A percentile compares a stretch with the other conserved stretches of the same genome.
phyloP scores from a whole-genome alignment of 64 coral and sea anemone genomes.

The Stichodactyla helianthus region DNA sequence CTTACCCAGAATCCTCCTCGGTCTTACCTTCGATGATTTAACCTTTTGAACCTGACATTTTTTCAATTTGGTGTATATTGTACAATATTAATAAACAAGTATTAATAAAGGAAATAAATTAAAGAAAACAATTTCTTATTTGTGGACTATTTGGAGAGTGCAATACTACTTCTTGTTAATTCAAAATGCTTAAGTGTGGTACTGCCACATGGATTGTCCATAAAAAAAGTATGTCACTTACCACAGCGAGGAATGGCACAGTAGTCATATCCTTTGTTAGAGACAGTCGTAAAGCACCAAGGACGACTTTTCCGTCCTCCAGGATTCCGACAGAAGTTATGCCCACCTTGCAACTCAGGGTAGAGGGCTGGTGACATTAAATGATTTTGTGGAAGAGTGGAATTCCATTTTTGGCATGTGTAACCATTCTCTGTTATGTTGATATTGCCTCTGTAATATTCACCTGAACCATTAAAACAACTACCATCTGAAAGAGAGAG shows the following conservation, averaged over 20 bases:
- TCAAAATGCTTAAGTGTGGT: too few species aligned
- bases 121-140: too few species aligned
- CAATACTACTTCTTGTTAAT: too few species aligned
- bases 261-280: slow-evolving; percentile 44
- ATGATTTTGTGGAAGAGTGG: slow-evolving; percentile 55
- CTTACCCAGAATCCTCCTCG: too few species aligned
- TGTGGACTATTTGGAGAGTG: too few species aligned
- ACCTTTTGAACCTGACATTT: too few species aligned
- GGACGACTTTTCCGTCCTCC: slow-evolving; percentile 70
- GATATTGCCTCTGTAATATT: slow-evolving; percentile 54
- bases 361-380: slow-evolving; percentile 45
- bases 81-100: too few species aligned
- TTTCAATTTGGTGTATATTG: too few species aligned
- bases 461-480: slow-evolving; percentile 68
- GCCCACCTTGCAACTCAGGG: slow-evolving; percentile 63
- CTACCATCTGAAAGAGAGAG: slow-evolving; percentile 11
- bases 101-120: too few species aligned
- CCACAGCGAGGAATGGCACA: slow-evolving; percentile 80
- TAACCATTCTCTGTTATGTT: slow-evolving; percentile 77
- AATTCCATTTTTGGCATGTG: slow-evolving; percentile 74
- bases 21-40: too few species aligned
- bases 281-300: slow-evolving; percentile 85
- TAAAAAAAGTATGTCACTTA: slow-evolving; percentile 18
- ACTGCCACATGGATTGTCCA: too few species aligned
- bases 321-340: slow-evolving; percentile 94